A percentile compares a stretch with the other conserved stretches of the same genome.
These are phyloP conservation scores for Cricetomys ansorgei DNA, from an alignment of 2,113 vertebrate genomes.

Conservation along the genomic window DNA sequence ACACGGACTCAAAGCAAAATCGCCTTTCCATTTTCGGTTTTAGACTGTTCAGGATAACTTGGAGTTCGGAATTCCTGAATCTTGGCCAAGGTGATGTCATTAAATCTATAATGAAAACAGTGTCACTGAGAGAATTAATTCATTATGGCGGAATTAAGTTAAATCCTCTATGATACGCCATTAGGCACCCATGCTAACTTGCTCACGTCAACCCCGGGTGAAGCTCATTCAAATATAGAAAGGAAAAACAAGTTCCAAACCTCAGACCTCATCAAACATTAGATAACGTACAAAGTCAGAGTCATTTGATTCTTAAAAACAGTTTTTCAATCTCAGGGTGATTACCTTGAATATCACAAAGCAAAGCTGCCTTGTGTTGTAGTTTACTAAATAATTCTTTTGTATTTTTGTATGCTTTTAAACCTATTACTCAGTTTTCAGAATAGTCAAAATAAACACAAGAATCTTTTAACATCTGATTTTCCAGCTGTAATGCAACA, in stretches of 20 bases:
- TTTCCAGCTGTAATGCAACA: neutral
- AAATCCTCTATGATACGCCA: constrained; percentile 72
- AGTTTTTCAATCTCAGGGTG: constrained; percentile 62
- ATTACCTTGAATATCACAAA: constrained; percentile 49
- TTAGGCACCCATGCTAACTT: constrained; percentile 62
- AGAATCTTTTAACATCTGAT: constrained; percentile 37
- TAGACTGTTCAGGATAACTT: constrained; percentile 55
- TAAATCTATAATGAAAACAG: constrained; percentile 66
- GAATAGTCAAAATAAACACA: constrained; percentile 15
- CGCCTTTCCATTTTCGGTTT: constrained; percentile 28
- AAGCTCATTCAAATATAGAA: constrained; percentile 30
- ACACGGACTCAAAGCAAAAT: neutral
- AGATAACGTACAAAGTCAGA: constrained; percentile 60
- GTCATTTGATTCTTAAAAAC: constrained; percentile 61
- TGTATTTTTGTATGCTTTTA: constrained; percentile 47
- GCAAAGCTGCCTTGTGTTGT: constrained; percentile 55
- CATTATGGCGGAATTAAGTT: constrained; percentile 82
- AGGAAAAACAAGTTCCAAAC: constrained; percentile 56
- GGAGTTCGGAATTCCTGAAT: constrained; percentile 58
- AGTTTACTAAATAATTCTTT: constrained; percentile 42
- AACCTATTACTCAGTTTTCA: neutral
- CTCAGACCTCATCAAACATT: constrained; percentile 53
- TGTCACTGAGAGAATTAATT: constrained; percentile 61
- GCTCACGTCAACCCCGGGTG: constrained; percentile 31
- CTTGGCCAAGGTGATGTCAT: constrained; percentile 62